Base-by-base conservation (phyloP, 2,797 vertebrate genomes). In the Sylvilagus floridanus region DNA sequence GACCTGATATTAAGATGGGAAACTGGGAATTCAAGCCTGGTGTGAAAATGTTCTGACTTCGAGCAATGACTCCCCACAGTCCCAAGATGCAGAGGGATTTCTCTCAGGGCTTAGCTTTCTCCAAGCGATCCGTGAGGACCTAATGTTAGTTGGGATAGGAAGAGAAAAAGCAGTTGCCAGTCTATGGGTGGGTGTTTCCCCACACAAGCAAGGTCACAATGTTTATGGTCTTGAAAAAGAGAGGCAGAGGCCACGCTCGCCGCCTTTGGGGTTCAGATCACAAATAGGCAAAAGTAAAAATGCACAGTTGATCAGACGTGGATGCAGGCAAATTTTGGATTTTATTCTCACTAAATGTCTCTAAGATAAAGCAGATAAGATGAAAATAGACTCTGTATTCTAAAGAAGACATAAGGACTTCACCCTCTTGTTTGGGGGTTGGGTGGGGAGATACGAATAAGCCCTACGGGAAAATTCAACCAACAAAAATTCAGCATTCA, bases 301-400 rank as follows among this genome's bases (percentile, higher is more conserved):
- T 50, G n/a, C n/a, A 65, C 12, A 83, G 3, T 47, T 7, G 16
- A 30, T 69, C 16, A n/a, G 73, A 91, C 42, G 66, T 82, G 42
- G n/a, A 52, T 65, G 9, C 54, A 50, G 63, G 60, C 22, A 54
- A 9, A 4, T 32, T 82, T 65, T 60, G 54, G 65, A 57, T 60
- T 47, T 37, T 30, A 86, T 32, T 26, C 17, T 73, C 42, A 50
- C 68, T 57, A 79, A 30, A 28, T 71, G 47, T 86, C 57, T 88
- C n/a, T 42, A 12, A 71, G 4, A 60, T 81, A 71, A 63, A 92
- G 35, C 63, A 32, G n/a, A 28, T 57, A 30, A 79, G 60, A 75
- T 26, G 83, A 57, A 89, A 91, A 65, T 77, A 88, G 93, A 84
- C 62, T 17, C 54, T 72, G 47, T 42, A 8, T 88, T 68, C 75